Evolutionary conservation across 2,888 invertebrate genomes (phyloP).

Genomic region (Hanleya hanleyi): DNA sequence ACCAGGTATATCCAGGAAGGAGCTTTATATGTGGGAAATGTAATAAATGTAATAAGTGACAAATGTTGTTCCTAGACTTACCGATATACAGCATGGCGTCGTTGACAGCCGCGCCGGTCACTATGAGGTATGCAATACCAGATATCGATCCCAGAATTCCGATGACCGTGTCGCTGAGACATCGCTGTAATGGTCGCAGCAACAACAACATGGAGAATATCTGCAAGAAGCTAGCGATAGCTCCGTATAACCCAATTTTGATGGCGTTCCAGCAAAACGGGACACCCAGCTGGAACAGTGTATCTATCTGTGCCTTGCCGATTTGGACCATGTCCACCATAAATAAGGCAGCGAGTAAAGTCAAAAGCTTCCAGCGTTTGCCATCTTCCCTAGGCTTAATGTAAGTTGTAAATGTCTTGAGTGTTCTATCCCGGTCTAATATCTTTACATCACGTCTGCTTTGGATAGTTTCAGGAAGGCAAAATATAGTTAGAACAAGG

Average conservation of each 20-base stretch:
- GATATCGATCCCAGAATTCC: conserved; percentile 16
- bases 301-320: conserved; percentile 36
- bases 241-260: conserved; percentile 37
- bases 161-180: conserved; percentile 38
- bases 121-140: conserved; percentile 2
- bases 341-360: conserved; percentile 29
- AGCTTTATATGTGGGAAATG: too few species aligned
- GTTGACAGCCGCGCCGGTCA: conserved; percentile 14
- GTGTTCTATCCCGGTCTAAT: conserved; percentile 11
- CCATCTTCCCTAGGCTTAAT: conserved; percentile 28
- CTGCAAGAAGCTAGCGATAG: conserved; percentile 22
- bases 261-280: conserved; percentile 49
- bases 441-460: conserved; percentile 18
- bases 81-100: conserved; percentile 17
- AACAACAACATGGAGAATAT: conserved; percentile 31
- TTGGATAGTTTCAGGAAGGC: conserved; percentile 38
- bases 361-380: conserved; percentile 40
- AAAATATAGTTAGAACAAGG: conserved; percentile 9
- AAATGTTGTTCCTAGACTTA: too few species aligned
- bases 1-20: too few species aligned
- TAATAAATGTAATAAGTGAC: too few species aligned
- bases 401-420: conserved; percentile 29
- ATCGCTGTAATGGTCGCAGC: conserved; percentile 37
- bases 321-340: conserved; percentile 25
- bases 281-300: conserved; percentile 37